Base-by-base conservation (phyloP, 2,888 invertebrate species). In the Acholoe squamosa region DNA sequence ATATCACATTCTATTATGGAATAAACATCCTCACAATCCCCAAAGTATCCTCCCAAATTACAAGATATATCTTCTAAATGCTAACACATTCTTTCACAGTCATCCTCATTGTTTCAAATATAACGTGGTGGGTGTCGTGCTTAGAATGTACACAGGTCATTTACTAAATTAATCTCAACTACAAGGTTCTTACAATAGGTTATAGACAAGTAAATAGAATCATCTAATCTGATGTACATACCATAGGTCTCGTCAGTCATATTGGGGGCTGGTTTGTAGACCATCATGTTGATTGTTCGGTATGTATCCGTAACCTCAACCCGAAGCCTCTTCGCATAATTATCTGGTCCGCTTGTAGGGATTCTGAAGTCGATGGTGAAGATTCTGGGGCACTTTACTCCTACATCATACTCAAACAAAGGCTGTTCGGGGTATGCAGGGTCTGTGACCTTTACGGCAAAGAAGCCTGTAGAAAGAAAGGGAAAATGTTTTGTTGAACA, bases 371-470 rank as follows among this genome's bases (percentile, higher is more conserved):
- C 92, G 33, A 95, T 61, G 84, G 91, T 91, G 92, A 95, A 95
- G 34, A 89, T 90, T 52, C 90, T 91, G 3, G 95, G 95, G 92
- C 95, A 95, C 88, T 93, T 93, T 54, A 95, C 93, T 10, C 93
- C 94, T 0, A 94, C 92, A 89, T 95, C 94, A 91, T 94, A 94
- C 84, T 94, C 92, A 91, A 94, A 95, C 86, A 95, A 89, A 3
- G 94, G 92, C 51, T 92, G 88, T 7, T 91, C 89, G 0, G 93
- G 93, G 91, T 95, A 95, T 51, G 90, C 91, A 0, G 94, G 94
- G 91, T 95, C 95, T 16, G 93, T 93, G 16, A 95, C 92, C 56
- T 93, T 93, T 33, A 95, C 91, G 51, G 92, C 92, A 34, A 95
- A 93, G 84, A 94, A 93, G 77, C 95, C 95, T 95, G 93, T 0